A percentile compares a stretch with the other conserved stretches of the same genome.
These are phyloP conservation scores for Zaprionus davidi DNA, from an alignment of 1,140 invertebrate genomes.

Conservation along the genomic window DNA sequence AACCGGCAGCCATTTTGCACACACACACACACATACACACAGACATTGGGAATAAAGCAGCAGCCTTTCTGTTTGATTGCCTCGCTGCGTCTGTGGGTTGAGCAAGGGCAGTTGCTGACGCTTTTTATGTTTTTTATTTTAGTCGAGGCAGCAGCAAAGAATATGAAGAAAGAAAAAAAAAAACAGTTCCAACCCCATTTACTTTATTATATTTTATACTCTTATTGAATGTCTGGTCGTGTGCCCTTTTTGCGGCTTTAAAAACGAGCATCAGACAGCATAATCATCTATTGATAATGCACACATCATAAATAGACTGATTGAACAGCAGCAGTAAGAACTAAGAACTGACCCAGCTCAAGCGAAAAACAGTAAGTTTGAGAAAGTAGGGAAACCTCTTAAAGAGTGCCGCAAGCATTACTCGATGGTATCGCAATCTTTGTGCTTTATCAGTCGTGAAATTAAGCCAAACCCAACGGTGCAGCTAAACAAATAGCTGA, in stretches of 20 bases:
- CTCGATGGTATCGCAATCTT: constrained; percentile 40
- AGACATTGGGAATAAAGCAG: constrained; percentile 51
- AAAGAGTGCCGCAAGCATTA: background rate
- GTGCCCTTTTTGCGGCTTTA: constrained; percentile 66
- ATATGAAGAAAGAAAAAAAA: constrained; percentile 3
- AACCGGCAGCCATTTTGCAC: constrained; percentile 78
- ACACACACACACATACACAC: constrained; percentile 17
- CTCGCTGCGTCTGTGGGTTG: constrained; percentile 24
- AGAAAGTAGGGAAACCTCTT: background rate
- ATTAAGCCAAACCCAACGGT: constrained; percentile 55
- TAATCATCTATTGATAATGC: constrained; percentile 72
- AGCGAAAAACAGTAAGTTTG: background rate
- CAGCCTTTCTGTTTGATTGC: constrained; percentile 81
- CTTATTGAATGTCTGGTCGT: constrained; percentile 43
- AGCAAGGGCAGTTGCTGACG: background rate
- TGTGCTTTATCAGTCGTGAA: constrained; percentile 80
- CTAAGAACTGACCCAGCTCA: constrained; percentile 21
- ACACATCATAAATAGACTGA: constrained; percentile 57
- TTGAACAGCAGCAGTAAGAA: constrained; percentile 1
- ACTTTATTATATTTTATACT: constrained; percentile 48
- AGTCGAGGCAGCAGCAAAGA: constrained; percentile 47
- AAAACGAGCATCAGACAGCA: constrained; percentile 37
- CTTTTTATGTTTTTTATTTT: constrained; percentile 78
- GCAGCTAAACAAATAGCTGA: constrained; percentile 49
- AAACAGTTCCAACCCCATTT: constrained; percentile 26